These are phyloP conservation scores for Ecliptopera silaceata DNA, from an alignment of 2,888 invertebrate species.

Conservation along the genomic window DNA sequence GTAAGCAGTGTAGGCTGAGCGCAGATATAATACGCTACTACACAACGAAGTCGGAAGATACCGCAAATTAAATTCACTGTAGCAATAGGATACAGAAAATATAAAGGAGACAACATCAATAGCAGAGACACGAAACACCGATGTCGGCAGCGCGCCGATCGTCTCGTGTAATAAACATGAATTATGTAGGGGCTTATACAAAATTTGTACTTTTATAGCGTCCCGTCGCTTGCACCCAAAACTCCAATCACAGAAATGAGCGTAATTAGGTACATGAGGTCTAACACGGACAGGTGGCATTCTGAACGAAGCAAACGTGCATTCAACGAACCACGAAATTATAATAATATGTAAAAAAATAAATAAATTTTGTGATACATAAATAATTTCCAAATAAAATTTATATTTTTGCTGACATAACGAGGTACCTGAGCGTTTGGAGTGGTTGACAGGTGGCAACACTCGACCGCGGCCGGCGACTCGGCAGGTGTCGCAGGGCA, in stretches of 20 bases:
- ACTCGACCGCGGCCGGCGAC: slow-evolving; percentile 22
- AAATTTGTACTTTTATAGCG: slow-evolving; percentile 88
- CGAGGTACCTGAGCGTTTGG: slow-evolving; percentile 49
- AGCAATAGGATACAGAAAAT: slow-evolving; percentile 74
- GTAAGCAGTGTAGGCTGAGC: slow-evolving; percentile 14
- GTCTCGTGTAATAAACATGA: slow-evolving; percentile 66
- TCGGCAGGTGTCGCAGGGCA: too few species aligned
- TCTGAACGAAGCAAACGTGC: slow-evolving; percentile 67
- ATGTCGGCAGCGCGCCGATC: slow-evolving; percentile 53
- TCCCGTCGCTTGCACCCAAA: slow-evolving; percentile 63
- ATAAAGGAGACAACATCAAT: slow-evolving; percentile 78
- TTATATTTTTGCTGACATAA: slow-evolving; percentile 56
- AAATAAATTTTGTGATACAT: slow-evolving; percentile 60
- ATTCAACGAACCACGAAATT: slow-evolving; percentile 35
- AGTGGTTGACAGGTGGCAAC: slow-evolving; percentile 46
- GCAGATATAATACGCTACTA: slow-evolving; percentile 41
- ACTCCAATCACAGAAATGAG: slow-evolving; percentile 35
- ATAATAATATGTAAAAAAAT: slow-evolving; percentile 44
- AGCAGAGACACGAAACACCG: slow-evolving; percentile 60
- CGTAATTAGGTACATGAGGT: slow-evolving; percentile 35
- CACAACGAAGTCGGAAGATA: slow-evolving; percentile 60
- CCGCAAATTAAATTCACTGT: slow-evolving; percentile 74
- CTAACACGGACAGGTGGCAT: slow-evolving; percentile 39
- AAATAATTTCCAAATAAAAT: slow-evolving; percentile 65
- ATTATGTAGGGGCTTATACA: slow-evolving; percentile 85